Percentiles rank a stretch among this genome's conserved stretches.
These are phyloP conservation scores for Erythrolamprus reginae DNA, from an alignment of 2,113 vertebrate species.

Conservation along the genomic window DNA sequence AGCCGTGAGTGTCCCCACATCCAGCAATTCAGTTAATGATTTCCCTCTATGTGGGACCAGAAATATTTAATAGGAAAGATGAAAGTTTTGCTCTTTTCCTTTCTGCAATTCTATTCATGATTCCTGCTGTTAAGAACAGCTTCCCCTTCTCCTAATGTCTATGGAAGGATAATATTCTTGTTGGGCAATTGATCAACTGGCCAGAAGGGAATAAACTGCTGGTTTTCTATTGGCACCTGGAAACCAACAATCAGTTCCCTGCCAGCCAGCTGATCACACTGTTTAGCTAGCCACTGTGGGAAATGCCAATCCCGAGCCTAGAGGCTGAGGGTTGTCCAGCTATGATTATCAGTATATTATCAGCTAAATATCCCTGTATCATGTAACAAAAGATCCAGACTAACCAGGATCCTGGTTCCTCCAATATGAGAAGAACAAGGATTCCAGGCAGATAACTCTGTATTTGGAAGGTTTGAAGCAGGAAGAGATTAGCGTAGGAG, in stretches of 20 bases:
- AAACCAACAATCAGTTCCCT: not conserved
- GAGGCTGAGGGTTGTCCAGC: not conserved
- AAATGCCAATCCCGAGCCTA: not conserved
- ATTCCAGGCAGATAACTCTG: not conserved
- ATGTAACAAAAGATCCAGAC: not conserved
- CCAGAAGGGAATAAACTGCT: not conserved
- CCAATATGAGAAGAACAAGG: no score
- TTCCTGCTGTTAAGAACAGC: not conserved
- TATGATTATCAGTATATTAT: not conserved
- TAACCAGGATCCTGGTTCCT: not conserved
- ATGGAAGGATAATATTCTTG: not conserved
- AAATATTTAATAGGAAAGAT: not conserved
- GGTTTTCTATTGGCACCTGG: not conserved
- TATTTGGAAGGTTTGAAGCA: not conserved
- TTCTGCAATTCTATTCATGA: not conserved
- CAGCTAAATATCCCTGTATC: not conserved
- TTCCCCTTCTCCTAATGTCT: not conserved
- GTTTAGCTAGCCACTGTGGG: not conserved
- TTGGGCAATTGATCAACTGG: not conserved
- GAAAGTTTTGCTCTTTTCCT: not conserved
- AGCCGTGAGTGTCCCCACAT: not conserved
- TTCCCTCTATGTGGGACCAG: not conserved
- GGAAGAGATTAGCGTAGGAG: not conserved
- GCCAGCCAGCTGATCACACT: not conserved
- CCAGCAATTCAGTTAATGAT: not conserved